Evolutionary conservation across 2,113 vertebrate genomes (phyloP), one percentile per base, ranked within the genome.

Genomic region (Deroptyus accipitrinus): DNA sequence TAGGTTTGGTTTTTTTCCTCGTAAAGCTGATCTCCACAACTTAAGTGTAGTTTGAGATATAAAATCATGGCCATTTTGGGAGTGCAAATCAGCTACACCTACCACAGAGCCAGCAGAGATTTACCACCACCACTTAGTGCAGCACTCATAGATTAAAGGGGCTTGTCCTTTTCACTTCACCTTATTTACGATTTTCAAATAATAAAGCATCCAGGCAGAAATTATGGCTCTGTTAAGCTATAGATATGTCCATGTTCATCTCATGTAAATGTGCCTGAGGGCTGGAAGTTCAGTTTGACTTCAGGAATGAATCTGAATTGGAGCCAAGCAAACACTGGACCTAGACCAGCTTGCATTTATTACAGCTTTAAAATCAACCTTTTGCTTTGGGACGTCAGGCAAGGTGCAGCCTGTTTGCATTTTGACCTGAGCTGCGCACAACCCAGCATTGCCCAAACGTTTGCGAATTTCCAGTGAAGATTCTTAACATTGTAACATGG

Each of bases 141-240:
- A 86, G 37, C 46, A 54, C 63, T 94, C 89, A 9, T 81, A 95
- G 92, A 95, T 96, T 95, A 94, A 91, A 94, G 89, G 92, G 89
- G 81, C 86, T 91, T 95, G 91, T 96, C 92, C 96, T 96, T 96
- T 95, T 94, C 96, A 89, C 84, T 95, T 87, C 64, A 23, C 59
- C 24, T 95, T 94, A 96, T 97, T 96, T 96, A 96, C 0, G 92
- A 92, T 92, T 96, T 96, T 73, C 96, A 94, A 96, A 92, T 88
- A 95, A 91, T 96, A 94, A 96, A 96, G 78, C 81, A 67, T 84
- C 94, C 88, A 77, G 63, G 86, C 81, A 94, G 86, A 96, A 96
- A 96, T 94, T 92, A 96, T 37, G n/a, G 80, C 86, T 82, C 86
- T 89, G 74, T 94, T 82, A 87, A 90, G 82, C 57, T 31, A 23